A percentile compares a stretch with the other conserved stretches of the same genome.
These are phyloP conservation scores for Diceros bicornis DNA, from an alignment of 2,797 vertebrate genomes.

Conservation along the genomic window DNA sequence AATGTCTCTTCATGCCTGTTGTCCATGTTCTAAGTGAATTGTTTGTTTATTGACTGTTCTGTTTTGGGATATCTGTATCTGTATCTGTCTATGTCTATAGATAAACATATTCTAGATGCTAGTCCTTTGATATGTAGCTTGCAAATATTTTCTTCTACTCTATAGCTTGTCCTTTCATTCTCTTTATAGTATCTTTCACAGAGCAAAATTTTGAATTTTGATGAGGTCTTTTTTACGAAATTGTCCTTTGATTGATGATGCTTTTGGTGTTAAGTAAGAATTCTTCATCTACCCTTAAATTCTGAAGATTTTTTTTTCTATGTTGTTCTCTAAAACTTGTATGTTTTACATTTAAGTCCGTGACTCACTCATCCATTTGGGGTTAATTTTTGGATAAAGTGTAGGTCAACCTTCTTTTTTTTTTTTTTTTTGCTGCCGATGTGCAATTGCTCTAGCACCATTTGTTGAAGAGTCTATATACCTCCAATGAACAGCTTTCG, in stretches of 20 bases:
- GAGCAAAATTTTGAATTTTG: neutral
- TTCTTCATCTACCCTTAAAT: neutral
- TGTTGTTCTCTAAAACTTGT: too few species aligned
- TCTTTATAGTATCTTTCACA: neutral
- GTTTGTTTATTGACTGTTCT: neutral
- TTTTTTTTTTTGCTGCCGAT: too few species aligned
- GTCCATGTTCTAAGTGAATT: neutral
- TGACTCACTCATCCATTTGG: too few species aligned
- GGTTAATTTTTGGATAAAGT: too few species aligned
- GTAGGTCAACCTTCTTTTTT: too few species aligned
- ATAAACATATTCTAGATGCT: neutral
- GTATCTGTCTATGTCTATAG: too few species aligned
- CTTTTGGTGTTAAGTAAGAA: neutral
- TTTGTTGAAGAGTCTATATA: too few species aligned
- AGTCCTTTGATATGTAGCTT: neutral
- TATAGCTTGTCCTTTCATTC: neutral
- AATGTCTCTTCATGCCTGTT: neutral
- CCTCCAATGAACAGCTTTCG: too few species aligned
- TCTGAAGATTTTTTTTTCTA: too few species aligned
- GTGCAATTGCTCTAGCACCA: too few species aligned
- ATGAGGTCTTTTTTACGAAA: neutral
- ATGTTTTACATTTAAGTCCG: too few species aligned
- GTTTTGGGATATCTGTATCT: neutral
- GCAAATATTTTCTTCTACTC: neutral
- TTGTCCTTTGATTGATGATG: neutral